Base-by-base conservation (phyloP, 2,888 invertebrate species). In the Melinopterus prodromus region DNA sequence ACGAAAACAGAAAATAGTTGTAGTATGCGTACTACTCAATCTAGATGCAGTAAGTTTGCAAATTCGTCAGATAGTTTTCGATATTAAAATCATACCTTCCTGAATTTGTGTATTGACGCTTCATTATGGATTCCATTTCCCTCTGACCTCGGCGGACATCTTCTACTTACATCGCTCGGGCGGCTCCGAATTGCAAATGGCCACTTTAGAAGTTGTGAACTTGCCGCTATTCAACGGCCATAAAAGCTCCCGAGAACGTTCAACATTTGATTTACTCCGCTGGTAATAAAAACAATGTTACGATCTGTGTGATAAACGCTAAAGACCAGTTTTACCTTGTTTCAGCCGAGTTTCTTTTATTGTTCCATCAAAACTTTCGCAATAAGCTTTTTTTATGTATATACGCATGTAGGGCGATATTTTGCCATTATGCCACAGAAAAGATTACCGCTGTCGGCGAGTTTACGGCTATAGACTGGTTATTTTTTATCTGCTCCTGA, bases 321-420 rank as follows among this genome's bases (percentile, higher is more conserved):
- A 74, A 74, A 74, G 74, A 74, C 74, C 74, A n/a, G 35, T 37
- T 74, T 74, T 74, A 74, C 74, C 74, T 74, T 74, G 74, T 74
- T 74, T 74, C 35, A 37, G 53, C n/a, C 74, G 74, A 74, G 74
- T 74, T 74, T 74, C 74, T 74, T 74, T 74, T 74, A 74, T 74
- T 74, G 74, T 74, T 74, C 74, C 74, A 37, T 74, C 74, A 37
- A 74, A 74, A 74, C 74, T 74, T 74, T 74, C 37, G 74, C 74
- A 74, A 74, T 74, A 74, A 74, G 74, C 16, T 74, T 74, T 74
- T 74, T 16, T 15, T 26, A 26, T 74, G 12, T 74, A 35, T 74
- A 35, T 36, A 35, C 35, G 37, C 37, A 74, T 74, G 36, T 74
- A 36, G 74, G 35, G 35, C 74, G 37, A 36, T 74, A 74, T 74